Percentiles rank a stretch among this genome's conserved stretches.
Evolutionary conservation across 1,140 invertebrate genomes (phyloP).

Genomic region (Helicorthomorpha holstii): DNA sequence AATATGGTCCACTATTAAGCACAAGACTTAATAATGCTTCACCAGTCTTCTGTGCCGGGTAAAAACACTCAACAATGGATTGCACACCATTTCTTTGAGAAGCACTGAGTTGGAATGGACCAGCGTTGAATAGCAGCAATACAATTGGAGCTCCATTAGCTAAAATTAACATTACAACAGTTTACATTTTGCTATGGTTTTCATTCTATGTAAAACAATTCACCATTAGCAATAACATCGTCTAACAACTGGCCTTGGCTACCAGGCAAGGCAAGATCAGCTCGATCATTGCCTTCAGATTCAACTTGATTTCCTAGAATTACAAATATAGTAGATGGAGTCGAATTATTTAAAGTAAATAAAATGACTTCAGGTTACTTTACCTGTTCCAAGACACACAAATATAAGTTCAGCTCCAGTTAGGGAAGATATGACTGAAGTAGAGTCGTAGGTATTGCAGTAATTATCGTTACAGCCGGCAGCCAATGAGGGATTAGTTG

Average conservation of each 20-base stretch:
- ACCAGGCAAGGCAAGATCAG: conserved; percentile 10
- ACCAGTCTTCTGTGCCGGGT: conserved; percentile 21
- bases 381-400: conserved; percentile 25
- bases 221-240: conserved; percentile 7
- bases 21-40: conserved; percentile 19
- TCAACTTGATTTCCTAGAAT: conserved; percentile 10
- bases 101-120: conserved; percentile 18
- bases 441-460: conserved; percentile 16
- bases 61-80: conserved; percentile 22
- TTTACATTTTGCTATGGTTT: neutral
- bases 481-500: conserved; percentile 11
- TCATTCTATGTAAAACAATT: neutral
- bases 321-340: neutral
- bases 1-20: conserved; percentile 11
- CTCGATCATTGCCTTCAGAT: conserved; percentile 12
- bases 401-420: conserved; percentile 17
- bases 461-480: conserved; percentile 17
- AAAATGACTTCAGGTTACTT: neutral
- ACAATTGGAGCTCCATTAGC: conserved; percentile 13
- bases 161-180: no score
- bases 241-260: conserved; percentile 11
- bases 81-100: conserved; percentile 10
- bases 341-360: neutral
- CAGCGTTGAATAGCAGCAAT: conserved; percentile 21
- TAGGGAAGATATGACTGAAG: conserved; percentile 15